A percentile compares a stretch with the other conserved stretches of the same genome.
phyloP scores from a whole-genome alignment of 2,113 vertebrate species.

The Perca fluviatilis region DNA sequence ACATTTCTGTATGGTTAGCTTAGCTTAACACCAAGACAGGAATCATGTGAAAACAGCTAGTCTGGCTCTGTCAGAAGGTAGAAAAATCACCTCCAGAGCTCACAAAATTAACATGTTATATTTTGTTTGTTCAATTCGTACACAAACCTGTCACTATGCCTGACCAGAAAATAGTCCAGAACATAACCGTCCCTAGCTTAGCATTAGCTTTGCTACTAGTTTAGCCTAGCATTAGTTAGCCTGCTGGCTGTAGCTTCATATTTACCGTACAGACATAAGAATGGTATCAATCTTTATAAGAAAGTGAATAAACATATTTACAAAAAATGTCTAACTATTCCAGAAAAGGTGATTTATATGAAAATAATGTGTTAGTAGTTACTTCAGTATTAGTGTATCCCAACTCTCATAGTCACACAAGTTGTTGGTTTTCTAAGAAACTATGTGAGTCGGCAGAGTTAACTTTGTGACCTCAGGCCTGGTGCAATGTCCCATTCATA shows the following conservation, averaged over 20 bases:
- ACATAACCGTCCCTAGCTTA: neutral
- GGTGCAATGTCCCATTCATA: conserved; percentile 23
- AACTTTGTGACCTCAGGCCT: conserved; percentile 46
- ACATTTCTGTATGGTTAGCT: neutral
- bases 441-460: conserved; percentile 5
- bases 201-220: neutral
- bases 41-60: neutral
- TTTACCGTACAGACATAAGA: neutral
- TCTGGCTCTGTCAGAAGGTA: neutral
- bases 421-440: neutral
- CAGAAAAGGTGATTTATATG: neutral
- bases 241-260: neutral
- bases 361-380: neutral
- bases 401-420: neutral
- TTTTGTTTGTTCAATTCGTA: neutral
- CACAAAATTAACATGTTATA: neutral
- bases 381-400: neutral
- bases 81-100: neutral
- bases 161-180: neutral
- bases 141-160: neutral
- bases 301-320: neutral
- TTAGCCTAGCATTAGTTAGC: neutral
- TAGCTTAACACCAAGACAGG: neutral
- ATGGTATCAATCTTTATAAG: neutral
- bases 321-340: conserved; percentile 1